Conservation (phyloP, 2,113 vertebrate genomes). For the Salvelinus sp. region DNA sequence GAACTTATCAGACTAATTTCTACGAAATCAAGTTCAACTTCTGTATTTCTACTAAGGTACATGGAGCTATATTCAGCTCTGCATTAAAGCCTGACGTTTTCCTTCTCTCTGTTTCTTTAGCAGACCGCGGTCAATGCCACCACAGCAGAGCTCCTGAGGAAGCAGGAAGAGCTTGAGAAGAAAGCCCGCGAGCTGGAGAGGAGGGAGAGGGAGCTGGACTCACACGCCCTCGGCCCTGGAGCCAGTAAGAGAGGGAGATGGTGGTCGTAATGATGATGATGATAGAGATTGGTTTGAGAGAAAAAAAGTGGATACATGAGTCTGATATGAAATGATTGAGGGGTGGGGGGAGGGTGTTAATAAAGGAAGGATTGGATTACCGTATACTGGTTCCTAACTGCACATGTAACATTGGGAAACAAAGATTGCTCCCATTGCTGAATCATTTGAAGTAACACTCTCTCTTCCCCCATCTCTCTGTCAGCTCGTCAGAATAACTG, state of each 20-base stretch:
- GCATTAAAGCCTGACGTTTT: neutral
- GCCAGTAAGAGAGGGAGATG: constrained; percentile 66
- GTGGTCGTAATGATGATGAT: neutral
- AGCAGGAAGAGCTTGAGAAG: constrained; percentile 92
- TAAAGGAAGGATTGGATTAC: too few species aligned
- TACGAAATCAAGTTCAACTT: too few species aligned
- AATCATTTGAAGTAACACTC: too few species aligned
- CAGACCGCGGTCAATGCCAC: constrained; percentile 76
- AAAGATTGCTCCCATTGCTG: too few species aligned
- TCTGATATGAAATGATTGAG: too few species aligned
- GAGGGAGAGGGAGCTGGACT: constrained; percentile 86
- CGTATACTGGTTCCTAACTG: too few species aligned
- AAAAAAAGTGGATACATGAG: too few species aligned
- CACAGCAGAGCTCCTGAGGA: constrained; percentile 85
- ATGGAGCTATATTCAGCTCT: neutral
- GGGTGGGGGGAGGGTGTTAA: too few species aligned
- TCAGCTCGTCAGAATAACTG: constrained; percentile 89
- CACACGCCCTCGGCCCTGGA: constrained; percentile 76
- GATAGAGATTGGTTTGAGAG: neutral
- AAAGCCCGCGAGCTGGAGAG: constrained; percentile 91
- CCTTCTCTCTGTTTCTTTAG: neutral
- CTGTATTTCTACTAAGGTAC: too few species aligned
- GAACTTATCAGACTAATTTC: too few species aligned
- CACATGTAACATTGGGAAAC: too few species aligned
- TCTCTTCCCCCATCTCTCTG: neutral